Percentiles rank a stretch among this genome's conserved stretches.
phyloP scores from a whole-genome alignment of 2,888 invertebrate species.

The Cheilosia pagana region DNA sequence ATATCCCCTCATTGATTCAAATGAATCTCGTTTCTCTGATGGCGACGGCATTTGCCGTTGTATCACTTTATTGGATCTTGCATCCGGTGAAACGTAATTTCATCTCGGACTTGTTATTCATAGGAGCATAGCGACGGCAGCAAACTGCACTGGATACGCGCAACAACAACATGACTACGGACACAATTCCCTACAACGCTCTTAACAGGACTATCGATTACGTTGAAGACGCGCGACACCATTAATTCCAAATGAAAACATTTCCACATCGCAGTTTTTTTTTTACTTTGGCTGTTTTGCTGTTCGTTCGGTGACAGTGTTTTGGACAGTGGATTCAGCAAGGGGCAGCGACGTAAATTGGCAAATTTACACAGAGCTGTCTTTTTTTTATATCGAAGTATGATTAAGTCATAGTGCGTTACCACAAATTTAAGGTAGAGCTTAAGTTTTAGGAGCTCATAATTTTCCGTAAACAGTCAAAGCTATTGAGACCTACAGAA shows the following conservation, averaged over 20 bases:
- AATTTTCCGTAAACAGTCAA: no score
- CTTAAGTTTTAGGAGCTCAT: no score
- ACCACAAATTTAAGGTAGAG: no score
- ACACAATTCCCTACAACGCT: slow-evolving; percentile 38
- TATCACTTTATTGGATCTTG: slow-evolving; percentile 72
- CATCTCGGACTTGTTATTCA: slow-evolving; percentile 46
- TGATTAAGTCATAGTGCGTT: no score
- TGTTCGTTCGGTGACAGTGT: slow-evolving; percentile 3
- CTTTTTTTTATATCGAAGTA: no score
- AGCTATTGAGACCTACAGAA: no score
- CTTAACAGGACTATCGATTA: slow-evolving; percentile 69
- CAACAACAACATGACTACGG: slow-evolving; percentile 12
- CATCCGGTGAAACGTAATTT: slow-evolving; percentile 68
- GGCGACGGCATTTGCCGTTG: slow-evolving; percentile 27
- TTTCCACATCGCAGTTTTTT: slow-evolving; percentile 70
- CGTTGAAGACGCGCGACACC: slow-evolving; percentile 69
- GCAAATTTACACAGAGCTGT: no score
- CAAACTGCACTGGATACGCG: slow-evolving; percentile 16
- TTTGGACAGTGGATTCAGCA: slow-evolving; percentile 22
- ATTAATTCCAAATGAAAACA: slow-evolving; percentile 70
- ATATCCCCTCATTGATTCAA: slow-evolving; percentile 57
- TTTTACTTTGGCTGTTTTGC: neutral
- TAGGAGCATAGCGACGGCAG: slow-evolving; percentile 25
- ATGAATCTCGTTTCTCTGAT: slow-evolving; percentile 57
- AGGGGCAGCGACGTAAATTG: neutral